A percentile compares a stretch with the other conserved stretches of the same genome.
These are phyloP conservation scores for Athripsodes cinereus DNA, from an alignment of 2,888 invertebrate species.

Conservation along the genomic window DNA sequence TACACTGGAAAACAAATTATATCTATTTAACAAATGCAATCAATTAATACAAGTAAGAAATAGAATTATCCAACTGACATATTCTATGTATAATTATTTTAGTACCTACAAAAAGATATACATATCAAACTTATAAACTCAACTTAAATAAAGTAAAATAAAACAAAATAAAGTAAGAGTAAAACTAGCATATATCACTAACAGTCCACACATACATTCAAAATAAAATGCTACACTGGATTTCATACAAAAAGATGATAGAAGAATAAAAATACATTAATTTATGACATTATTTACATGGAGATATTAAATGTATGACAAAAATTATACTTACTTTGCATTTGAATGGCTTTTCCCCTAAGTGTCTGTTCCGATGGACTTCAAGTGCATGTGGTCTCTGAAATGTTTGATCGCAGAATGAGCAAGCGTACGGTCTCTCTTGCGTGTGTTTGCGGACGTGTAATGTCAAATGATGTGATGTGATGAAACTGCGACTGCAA, in stretches of 20 bases:
- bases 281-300: background rate
- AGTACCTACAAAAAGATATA: no score
- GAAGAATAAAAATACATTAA: background rate
- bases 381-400: background rate
- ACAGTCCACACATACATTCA: no score
- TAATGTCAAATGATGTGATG: constrained; percentile 4
- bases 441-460: constrained; percentile 1
- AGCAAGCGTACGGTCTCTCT: constrained; percentile 3
- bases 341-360: constrained; percentile 1
- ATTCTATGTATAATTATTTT: no score
- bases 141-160: no score
- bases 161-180: no score
- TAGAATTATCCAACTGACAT: no score
- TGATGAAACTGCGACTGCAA: background rate
- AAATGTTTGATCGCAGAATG: background rate
- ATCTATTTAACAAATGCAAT: no score
- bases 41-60: no score
- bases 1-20: no score
- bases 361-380: background rate
- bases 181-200: no score
- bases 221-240: no score
- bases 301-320: background rate
- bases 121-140: no score
- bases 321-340: background rate
- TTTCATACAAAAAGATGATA: background rate